These are phyloP conservation scores for Erpornis zantholeuca DNA, from an alignment of 2,113 vertebrate genomes.

Conservation along the genomic window DNA sequence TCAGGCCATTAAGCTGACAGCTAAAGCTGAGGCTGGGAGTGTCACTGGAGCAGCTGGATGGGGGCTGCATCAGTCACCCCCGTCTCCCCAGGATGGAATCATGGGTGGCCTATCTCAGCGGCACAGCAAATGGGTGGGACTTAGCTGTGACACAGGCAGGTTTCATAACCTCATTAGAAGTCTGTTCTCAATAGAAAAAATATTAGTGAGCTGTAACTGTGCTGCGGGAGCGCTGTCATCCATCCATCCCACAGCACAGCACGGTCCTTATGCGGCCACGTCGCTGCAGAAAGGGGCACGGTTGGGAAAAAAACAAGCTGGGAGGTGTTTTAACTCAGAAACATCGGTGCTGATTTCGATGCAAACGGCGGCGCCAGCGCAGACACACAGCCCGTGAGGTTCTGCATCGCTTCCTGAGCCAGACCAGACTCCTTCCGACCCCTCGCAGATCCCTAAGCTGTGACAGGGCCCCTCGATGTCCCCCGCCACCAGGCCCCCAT, in stretches of 20 bases:
- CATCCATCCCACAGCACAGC: neutral
- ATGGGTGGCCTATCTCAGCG: constrained; percentile 27
- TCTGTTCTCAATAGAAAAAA: neutral
- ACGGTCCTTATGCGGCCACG: neutral
- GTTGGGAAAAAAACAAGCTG: neutral
- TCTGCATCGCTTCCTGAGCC: neutral
- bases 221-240: neutral
- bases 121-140: constrained; percentile 39
- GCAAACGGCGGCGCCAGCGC: neutral
- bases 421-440: fast-evolving
- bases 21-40: neutral
- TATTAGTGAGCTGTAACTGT: neutral
- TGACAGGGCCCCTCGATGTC: neutral
- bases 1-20: neutral
- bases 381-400: fast-evolving
- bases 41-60: neutral
- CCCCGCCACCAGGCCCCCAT: neutral
- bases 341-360: neutral
- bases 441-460: fast-evolving
- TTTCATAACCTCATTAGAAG: constrained; percentile 58
- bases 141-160: neutral
- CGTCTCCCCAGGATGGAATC: neutral
- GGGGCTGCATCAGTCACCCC: neutral
- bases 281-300: neutral
- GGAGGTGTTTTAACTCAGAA: neutral